phyloP scores from a whole-genome alignment of 2,797 vertebrate genomes.

The Setipinna tenuifilis region DNA sequence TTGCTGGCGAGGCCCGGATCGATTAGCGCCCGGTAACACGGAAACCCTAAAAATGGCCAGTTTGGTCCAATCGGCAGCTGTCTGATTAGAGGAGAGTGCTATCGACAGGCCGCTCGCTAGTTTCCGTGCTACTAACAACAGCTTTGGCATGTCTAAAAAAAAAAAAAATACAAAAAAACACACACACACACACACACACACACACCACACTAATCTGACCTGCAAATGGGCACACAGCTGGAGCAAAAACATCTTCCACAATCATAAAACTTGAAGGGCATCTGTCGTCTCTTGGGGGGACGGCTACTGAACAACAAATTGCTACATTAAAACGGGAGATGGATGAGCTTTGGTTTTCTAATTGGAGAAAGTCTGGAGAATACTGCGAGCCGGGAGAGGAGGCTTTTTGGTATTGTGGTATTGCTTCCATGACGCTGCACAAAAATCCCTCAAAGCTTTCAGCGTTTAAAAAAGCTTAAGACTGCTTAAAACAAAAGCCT shows the following conservation, averaged over 20 bases:
- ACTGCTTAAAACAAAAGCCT: neutral
- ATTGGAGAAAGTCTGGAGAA: neutral
- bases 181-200: no score
- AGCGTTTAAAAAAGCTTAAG: neutral
- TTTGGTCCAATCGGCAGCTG: constrained; percentile 42
- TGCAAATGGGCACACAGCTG: neutral
- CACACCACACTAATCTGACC: neutral
- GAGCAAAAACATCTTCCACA: neutral
- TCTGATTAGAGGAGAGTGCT: constrained; percentile 30
- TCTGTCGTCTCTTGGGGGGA: neutral
- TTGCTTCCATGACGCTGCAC: neutral
- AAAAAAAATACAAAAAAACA: neutral
- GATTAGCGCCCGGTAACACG: constrained; percentile 52
- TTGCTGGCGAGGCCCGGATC: constrained; percentile 53
- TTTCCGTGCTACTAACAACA: constrained; percentile 23
- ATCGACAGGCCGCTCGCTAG: constrained; percentile 31
- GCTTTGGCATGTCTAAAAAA: neutral
- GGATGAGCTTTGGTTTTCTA: neutral
- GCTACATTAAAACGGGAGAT: neutral
- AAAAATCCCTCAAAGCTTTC: neutral
- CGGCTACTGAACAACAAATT: neutral
- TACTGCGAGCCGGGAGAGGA: neutral
- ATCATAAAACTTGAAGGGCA: neutral
- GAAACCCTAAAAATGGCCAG: constrained; percentile 45
- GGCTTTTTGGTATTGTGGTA: neutral